Evolutionary conservation across 2,113 vertebrate species (phyloP).

Genomic region (Oncorhynchus nerka): DNA sequence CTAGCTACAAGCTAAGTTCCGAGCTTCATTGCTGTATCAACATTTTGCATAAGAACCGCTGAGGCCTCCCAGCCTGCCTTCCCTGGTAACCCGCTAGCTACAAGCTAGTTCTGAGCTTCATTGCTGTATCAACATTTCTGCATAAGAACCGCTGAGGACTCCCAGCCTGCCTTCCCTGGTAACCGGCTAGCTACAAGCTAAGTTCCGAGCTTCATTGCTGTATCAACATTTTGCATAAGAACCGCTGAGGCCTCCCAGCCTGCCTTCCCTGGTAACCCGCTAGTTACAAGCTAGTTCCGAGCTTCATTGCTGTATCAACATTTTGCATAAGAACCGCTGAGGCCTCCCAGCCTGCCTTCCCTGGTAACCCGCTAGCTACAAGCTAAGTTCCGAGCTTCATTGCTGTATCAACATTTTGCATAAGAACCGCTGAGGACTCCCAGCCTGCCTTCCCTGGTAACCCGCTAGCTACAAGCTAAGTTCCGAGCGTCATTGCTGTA

Average conservation of each 20-base stretch:
- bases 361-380: constrained; percentile 2
- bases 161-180: background rate
- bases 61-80: background rate
- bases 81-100: background rate
- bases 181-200: constrained; percentile 11
- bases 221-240: constrained; percentile 39
- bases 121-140: constrained; percentile 41
- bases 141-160: constrained; percentile 1
- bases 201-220: constrained; percentile 38
- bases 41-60: constrained; percentile 17
- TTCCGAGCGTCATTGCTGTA: constrained; percentile 41
- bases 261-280: background rate
- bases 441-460: background rate
- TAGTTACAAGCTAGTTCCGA: constrained; percentile 20
- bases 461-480: constrained; percentile 13
- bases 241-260: background rate
- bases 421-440: background rate
- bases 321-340: constrained; percentile 8
- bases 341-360: background rate
- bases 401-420: constrained; percentile 42
- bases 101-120: constrained; percentile 34
- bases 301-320: constrained; percentile 44
- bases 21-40: constrained; percentile 43
- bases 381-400: constrained; percentile 35
- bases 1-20: constrained; percentile 20